phyloP scores from a whole-genome alignment of 2,888 invertebrate species.

The Tenthredo livida region DNA sequence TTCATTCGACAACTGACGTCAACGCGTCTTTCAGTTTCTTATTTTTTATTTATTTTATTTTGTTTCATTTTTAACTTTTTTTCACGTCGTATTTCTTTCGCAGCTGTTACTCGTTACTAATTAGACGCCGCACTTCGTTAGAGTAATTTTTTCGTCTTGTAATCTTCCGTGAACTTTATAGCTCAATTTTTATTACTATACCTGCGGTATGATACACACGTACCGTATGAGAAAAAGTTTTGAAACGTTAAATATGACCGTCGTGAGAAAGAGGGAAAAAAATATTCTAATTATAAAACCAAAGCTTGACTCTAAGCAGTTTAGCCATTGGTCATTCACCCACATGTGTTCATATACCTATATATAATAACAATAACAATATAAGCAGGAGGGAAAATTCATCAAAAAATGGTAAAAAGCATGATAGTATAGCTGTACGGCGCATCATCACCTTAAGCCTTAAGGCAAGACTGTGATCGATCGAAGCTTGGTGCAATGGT shows the following conservation, averaged over 20 bases:
- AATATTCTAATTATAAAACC: neutral
- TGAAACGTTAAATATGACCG: neutral
- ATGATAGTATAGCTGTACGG: too few species aligned
- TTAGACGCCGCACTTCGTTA: neutral
- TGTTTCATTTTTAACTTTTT: neutral
- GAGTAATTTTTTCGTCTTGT: neutral
- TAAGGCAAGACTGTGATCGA: slow-evolving; percentile 20
- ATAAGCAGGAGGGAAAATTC: too few species aligned
- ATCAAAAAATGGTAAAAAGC: too few species aligned
- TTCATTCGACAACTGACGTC: neutral
- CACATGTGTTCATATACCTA: too few species aligned
- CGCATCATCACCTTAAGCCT: neutral
- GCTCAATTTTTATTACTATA: neutral
- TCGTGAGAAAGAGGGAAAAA: neutral
- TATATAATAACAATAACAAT: too few species aligned
- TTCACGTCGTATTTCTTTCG: neutral
- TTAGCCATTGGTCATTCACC: too few species aligned
- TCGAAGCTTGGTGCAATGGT: slow-evolving; percentile 19
- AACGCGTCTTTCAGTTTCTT: neutral
- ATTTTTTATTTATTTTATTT: neutral
- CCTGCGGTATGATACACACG: neutral
- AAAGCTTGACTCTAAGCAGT: too few species aligned
- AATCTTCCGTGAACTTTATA: neutral
- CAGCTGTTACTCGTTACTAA: slow-evolving; percentile 9
- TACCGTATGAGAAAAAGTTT: neutral